Evolutionary conservation across 2,113 vertebrate species (phyloP).

Genomic region (Pristiophorus japonicus): DNA sequence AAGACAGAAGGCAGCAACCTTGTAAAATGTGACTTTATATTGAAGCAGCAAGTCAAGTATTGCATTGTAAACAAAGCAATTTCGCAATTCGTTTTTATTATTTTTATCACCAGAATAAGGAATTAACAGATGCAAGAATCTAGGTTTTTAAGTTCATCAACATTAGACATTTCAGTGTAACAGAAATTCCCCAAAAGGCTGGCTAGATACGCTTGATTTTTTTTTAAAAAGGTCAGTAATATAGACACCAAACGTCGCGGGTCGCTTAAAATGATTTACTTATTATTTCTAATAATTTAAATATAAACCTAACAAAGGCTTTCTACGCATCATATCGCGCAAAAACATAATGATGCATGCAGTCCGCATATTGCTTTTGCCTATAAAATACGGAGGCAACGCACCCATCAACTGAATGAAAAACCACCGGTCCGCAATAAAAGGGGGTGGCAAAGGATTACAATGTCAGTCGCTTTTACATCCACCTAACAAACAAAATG

Average conservation of each 20-base stretch:
- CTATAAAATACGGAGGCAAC: not conserved
- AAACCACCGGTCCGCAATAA: not conserved
- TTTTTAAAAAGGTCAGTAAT: not conserved
- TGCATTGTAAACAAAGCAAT: not conserved
- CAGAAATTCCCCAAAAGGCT: not conserved
- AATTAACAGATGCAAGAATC: not conserved
- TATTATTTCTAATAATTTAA: not conserved
- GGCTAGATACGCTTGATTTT: not conserved
- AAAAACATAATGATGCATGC: not conserved
- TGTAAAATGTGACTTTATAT: not conserved
- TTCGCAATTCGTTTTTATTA: not conserved
- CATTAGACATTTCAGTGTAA: not conserved
- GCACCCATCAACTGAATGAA: not conserved
- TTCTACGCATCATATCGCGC: not conserved
- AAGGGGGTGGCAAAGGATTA: not conserved
- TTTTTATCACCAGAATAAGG: not conserved
- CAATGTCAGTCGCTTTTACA: not conserved
- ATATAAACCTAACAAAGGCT: not conserved
- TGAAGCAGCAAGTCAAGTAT: not conserved
- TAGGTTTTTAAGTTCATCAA: not conserved
- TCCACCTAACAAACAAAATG: not conserved
- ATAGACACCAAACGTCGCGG: not conserved
- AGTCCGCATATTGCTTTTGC: slow-evolving; percentile 5
- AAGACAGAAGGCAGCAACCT: not conserved
- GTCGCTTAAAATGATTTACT: not conserved